Evolutionary conservation across 2,797 vertebrate species (phyloP).

Genomic region (Myripristis jacobus): DNA sequence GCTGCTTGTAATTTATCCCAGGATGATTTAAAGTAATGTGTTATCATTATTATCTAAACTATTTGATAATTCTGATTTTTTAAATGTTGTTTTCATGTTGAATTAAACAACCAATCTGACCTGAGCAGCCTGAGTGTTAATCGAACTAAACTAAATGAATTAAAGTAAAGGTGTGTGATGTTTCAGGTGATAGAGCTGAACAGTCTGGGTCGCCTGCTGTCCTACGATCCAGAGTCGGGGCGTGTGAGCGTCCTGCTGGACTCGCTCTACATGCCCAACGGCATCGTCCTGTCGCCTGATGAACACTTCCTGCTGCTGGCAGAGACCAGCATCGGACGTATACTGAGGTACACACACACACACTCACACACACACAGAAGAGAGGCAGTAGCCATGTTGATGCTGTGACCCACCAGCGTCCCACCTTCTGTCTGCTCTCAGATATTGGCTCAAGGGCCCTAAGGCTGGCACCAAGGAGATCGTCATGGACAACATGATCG

Average conservation of each 20-base stretch:
- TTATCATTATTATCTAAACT: too few species aligned
- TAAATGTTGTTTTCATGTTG: too few species aligned
- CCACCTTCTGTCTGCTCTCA: slow-evolving; percentile 37
- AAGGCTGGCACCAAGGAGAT: slow-evolving; percentile 77
- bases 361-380: neutral
- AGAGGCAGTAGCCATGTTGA: too few species aligned
- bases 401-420: neutral
- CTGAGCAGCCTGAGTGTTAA: too few species aligned
- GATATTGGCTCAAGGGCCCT: slow-evolving; percentile 81
- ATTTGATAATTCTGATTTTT: too few species aligned
- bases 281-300: slow-evolving; percentile 76
- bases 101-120: too few species aligned
- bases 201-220: slow-evolving; percentile 75
- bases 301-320: slow-evolving; percentile 81
- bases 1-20: too few species aligned
- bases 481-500: slow-evolving; percentile 82
- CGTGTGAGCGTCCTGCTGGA: slow-evolving; percentile 71
- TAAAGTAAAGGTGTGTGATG: neutral
- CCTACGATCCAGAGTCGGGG: slow-evolving; percentile 70
- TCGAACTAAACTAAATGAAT: neutral
- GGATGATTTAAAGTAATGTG: too few species aligned
- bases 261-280: slow-evolving; percentile 83
- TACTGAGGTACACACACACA: slow-evolving; percentile 65
- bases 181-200: slow-evolving; percentile 83
- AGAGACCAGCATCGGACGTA: slow-evolving; percentile 81